Conservation (phyloP, 2,888 invertebrate species). For the Saturnia japonica region DNA sequence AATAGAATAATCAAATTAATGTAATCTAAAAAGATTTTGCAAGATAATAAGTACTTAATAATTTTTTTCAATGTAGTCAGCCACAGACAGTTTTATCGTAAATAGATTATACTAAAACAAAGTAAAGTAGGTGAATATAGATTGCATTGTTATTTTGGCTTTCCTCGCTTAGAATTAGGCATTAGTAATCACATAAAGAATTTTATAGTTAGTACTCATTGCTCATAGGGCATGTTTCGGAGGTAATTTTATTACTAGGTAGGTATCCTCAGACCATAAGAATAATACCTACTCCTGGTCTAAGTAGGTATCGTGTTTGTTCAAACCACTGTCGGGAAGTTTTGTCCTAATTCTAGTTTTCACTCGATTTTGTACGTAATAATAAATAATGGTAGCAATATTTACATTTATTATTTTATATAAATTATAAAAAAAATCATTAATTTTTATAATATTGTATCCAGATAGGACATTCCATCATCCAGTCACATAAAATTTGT, state of each 20-base stretch:
- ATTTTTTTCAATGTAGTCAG: no score
- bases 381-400: not conserved
- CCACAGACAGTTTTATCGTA: not conserved
- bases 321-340: not conserved
- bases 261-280: no score
- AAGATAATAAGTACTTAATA: not conserved
- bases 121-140: no score
- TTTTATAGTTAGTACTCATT: not conserved
- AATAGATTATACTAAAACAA: not conserved
- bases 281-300: no score
- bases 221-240: not conserved
- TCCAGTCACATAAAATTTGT: slow-evolving; percentile 59
- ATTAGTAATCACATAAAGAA: not conserved
- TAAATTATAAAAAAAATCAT: no score
- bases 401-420: no score
- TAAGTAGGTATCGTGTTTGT: not conserved
- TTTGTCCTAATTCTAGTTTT: not conserved
- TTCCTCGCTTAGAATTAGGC: not conserved
- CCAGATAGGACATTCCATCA: slow-evolving; percentile 74
- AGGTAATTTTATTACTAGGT: no score
- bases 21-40: not conserved
- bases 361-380: not conserved
- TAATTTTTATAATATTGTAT: no score
- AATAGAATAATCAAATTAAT: not conserved
- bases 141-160: not conserved